Evolutionary conservation across 2,888 invertebrate species (phyloP), one percentile per base, ranked within the genome.

Genomic region (Melanotus villosus): DNA sequence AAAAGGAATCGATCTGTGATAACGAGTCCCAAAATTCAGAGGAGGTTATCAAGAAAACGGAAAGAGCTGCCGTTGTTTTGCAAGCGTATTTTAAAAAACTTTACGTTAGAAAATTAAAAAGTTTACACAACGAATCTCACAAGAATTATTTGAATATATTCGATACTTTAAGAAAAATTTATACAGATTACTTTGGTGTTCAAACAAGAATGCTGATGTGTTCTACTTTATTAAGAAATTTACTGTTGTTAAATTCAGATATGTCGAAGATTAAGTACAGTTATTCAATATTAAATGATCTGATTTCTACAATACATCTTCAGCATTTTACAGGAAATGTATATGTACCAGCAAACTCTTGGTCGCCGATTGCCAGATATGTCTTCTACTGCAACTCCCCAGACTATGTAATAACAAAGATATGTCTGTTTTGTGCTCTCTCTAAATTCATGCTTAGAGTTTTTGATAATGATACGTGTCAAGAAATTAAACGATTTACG

Each of bases 381-480:
- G 70, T 73, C 4, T 82, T 84, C 65, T 73, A 71, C 57, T 70
- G 80, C 7, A 76, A 77, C 10, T 73, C 69, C 6, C 66, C 70
- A 3, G 47, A 73, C 41, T 45, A 67, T 0, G 56, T 73, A 34
- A 26, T 52, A 7, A 59, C 84, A 12, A 79, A 79, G 67, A 77
- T 81, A 7, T 72, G 73, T 38, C 50, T 83, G 26, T 80, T 80
- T 69, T 78, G 76, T 50, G 75, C 78, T 26, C 16, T 82, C 2
- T 43, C 66, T 1, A 56, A 74, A 21, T 81, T 78, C 58, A 71
- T 77, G 21, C 70, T 84, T 4, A 72, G 81, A 41, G 80, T 83
- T 0, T 81, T 82, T 62, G 74, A 84, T 67, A 84, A 84, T 56
- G 83, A 84, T 60, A 79, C 76, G 2, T 54, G 68, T 7, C 32